Conservation (phyloP, 2,797 vertebrate species). For the Malacoctenus gilli region DNA sequence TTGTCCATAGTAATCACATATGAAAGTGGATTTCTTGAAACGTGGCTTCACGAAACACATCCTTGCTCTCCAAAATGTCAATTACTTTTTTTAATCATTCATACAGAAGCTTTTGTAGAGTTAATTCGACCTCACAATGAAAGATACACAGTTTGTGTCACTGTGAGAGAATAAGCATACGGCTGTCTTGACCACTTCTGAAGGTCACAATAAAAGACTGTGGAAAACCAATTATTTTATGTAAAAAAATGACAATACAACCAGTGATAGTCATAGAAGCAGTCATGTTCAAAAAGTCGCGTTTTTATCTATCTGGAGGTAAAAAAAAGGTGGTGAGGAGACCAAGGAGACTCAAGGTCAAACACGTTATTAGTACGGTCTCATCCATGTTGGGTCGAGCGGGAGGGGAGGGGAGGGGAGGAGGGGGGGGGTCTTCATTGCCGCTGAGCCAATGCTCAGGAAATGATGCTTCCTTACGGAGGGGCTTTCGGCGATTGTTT, state of each 20-base stretch:
- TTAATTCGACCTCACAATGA: too few species aligned
- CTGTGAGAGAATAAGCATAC: conserved; percentile 11
- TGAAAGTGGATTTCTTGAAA: conserved; percentile 8
- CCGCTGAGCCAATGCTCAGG: conserved; percentile 47
- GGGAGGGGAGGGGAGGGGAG: neutral
- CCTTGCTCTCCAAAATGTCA: too few species aligned
- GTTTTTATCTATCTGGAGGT: conserved; percentile 24
- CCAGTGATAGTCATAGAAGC: conserved; percentile 1
- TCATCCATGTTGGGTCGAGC: conserved; percentile 23
- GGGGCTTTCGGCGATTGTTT: conserved; percentile 68
- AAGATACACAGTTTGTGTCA: neutral
- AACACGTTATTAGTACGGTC: conserved; percentile 44
- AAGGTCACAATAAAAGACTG: conserved; percentile 33
- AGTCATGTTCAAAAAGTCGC: neutral
- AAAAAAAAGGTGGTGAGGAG: conserved; percentile 51
- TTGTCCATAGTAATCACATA: conserved; percentile 8
- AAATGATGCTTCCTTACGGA: conserved; percentile 70
- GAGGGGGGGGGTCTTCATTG: conserved; percentile 40
- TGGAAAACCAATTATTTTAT: conserved; percentile 22
- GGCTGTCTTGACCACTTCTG: neutral
- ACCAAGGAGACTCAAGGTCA: conserved; percentile 66
- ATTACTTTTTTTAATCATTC: too few species aligned
- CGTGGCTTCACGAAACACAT: too few species aligned
- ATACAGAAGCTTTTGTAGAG: too few species aligned
- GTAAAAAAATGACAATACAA: conserved; percentile 14